Conservation (phyloP, 2,888 invertebrate species). For the Acleris emargana region DNA sequence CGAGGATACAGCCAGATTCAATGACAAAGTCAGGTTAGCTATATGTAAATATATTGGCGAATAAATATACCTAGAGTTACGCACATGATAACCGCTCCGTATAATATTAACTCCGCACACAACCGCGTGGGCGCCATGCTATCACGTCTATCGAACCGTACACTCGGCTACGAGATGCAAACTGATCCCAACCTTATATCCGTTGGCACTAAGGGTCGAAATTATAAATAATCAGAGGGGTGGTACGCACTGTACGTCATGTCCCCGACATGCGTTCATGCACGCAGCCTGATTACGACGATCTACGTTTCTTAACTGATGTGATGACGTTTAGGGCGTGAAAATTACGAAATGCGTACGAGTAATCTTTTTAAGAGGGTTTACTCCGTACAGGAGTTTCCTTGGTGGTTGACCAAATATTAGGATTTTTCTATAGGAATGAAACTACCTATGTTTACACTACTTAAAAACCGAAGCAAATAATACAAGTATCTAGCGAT, state of each 20-base stretch:
- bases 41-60: constrained; percentile 9
- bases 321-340: constrained; percentile 5
- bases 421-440: no score
- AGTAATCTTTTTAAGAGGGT: background rate
- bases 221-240: background rate
- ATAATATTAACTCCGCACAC: constrained; percentile 35
- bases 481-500: no score
- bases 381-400: no score
- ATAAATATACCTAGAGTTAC: constrained; percentile 21
- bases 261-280: constrained; percentile 13
- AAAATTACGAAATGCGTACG: constrained; percentile 2
- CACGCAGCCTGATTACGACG: constrained; percentile 24
- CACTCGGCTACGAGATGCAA: constrained; percentile 1
- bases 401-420: no score
- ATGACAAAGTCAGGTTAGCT: no score
- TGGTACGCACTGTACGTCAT: constrained; percentile 9
- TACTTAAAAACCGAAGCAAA: no score
- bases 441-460: no score
- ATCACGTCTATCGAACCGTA: constrained; percentile 31
- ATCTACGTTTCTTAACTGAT: constrained; percentile 24
- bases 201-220: constrained; percentile 8
- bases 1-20: no score
- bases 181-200: constrained; percentile 8
- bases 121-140: constrained; percentile 34
- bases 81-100: constrained; percentile 30